Percentiles rank a stretch among this genome's conserved stretches.
Evolutionary conservation across 2,888 invertebrate genomes (phyloP).

Genomic region (Schizotus pectinicornis): DNA sequence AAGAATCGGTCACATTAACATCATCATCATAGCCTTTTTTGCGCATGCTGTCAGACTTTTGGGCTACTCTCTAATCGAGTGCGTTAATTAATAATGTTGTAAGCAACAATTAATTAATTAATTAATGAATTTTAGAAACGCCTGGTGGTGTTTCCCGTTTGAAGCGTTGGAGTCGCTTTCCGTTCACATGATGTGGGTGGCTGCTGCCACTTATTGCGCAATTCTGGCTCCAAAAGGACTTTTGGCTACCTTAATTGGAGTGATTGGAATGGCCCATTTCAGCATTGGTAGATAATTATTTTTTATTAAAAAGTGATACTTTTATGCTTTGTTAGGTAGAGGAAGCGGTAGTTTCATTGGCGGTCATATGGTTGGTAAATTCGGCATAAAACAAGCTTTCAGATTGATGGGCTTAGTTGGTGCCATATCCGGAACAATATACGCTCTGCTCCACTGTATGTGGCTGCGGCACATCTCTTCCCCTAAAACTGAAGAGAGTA

Average conservation of each 20-base stretch:
- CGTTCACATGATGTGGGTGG: conserved; percentile 89
- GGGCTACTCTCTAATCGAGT: conserved; percentile 87
- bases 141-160: conserved; percentile 90
- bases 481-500: conserved; percentile 32
- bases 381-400: conserved; percentile 79
- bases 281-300: conserved; percentile 69
- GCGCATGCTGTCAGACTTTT: conserved; percentile 82
- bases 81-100: conserved; percentile 54
- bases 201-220: conserved; percentile 87
- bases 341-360: conserved; percentile 84
- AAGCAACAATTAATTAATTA: no score
- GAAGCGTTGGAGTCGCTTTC: conserved; percentile 87
- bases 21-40: conserved; percentile 84
- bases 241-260: conserved; percentile 84
- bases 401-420: conserved; percentile 79
- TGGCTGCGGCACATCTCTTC: conserved; percentile 69
- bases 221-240: conserved; percentile 83
- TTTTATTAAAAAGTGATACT: conserved; percentile 3
- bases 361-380: conserved; percentile 75
- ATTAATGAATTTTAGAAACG: conserved; percentile 65
- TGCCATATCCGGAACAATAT: conserved; percentile 72
- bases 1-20: conserved; percentile 81
- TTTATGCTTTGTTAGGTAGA: conserved; percentile 63
- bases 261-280: conserved; percentile 88
- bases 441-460: conserved; percentile 73